Percentiles rank a stretch among this genome's conserved stretches.
phyloP scores from a whole-genome alignment of 2,113 vertebrate genomes.

The Puffinus mauretanicus region DNA sequence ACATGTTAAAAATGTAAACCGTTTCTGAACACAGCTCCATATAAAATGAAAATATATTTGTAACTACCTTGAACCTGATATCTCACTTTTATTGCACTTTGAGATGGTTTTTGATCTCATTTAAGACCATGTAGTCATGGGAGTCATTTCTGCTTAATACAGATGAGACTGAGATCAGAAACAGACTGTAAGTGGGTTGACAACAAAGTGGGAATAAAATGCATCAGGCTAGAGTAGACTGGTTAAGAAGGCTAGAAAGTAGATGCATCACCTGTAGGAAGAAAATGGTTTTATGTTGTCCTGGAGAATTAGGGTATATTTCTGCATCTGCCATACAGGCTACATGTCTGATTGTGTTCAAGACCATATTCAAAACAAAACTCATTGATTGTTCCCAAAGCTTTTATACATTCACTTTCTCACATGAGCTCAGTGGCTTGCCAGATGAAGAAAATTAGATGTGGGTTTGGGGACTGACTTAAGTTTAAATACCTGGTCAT shows the following conservation, averaged over 20 bases:
- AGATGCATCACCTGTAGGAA: neutral
- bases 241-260: neutral
- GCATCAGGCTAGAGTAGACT: neutral
- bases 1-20: neutral
- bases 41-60: neutral
- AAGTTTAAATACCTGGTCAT: neutral
- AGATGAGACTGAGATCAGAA: neutral
- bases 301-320: neutral
- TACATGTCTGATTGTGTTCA: neutral
- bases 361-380: neutral
- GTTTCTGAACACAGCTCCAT: neutral
- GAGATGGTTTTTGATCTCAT: neutral
- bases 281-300: neutral
- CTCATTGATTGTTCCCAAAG: neutral
- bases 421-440: neutral
- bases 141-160: neutral
- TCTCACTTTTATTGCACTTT: neutral
- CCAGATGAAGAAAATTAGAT: neutral
- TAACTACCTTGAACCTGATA: neutral
- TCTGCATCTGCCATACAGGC: neutral
- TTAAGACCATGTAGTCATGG: fast-evolving
- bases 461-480: neutral
- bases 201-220: neutral
- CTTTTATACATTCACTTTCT: neutral
- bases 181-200: neutral